phyloP scores from a whole-genome alignment of 2,797 vertebrate species.

The Xenops minutus region DNA sequence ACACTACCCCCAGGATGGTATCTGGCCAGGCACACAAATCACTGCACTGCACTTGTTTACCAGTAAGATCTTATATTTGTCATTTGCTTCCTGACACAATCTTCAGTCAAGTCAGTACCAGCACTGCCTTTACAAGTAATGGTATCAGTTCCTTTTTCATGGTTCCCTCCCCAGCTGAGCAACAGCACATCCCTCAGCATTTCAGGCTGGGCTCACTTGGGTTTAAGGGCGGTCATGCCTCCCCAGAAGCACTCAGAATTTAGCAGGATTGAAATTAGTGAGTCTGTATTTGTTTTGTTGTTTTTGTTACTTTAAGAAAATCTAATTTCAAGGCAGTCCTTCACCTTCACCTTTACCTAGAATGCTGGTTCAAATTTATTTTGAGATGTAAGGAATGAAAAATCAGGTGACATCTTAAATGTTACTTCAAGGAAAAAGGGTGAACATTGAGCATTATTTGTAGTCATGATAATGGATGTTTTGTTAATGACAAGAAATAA shows the following conservation, averaged over 20 bases:
- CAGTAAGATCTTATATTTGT: background rate
- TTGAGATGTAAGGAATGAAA: background rate
- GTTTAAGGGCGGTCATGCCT: background rate
- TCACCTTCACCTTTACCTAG: background rate
- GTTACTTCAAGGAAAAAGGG: background rate
- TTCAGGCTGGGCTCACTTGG: background rate
- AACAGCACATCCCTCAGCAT: background rate
- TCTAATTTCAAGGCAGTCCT: background rate
- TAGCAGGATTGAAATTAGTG: background rate
- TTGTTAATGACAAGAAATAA: background rate
- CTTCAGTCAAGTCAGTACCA: background rate
- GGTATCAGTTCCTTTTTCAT: background rate
- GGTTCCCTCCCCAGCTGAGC: background rate
- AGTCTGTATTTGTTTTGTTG: background rate
- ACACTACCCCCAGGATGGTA: fast-evolving
- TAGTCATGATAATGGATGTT: background rate
- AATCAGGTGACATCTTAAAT: background rate
- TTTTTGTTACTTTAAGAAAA: background rate
- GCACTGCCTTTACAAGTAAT: background rate
- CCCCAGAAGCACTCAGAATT: background rate
- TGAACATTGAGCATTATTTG: background rate
- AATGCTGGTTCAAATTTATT: background rate
- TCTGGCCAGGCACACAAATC: background rate
- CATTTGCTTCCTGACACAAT: background rate
- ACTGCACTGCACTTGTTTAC: background rate